Base-by-base conservation (phyloP, 2,888 invertebrate genomes). In the Vanessa cardui region DNA sequence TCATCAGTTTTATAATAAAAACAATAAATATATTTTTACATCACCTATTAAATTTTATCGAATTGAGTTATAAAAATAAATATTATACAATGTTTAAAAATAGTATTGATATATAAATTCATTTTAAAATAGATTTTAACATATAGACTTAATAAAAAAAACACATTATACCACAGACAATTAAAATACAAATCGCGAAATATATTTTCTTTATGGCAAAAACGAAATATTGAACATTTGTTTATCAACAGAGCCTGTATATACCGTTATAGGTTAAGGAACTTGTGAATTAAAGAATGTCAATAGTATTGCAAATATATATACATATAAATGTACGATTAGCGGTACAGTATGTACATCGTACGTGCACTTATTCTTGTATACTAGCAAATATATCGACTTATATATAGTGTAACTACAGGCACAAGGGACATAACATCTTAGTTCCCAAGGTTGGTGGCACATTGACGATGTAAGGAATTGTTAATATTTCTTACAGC, bases 251-350 rank as follows among this genome's bases (percentile, higher is more conserved):
- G 64, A 58, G 52, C 62, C 39, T 62, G 64, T 50, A 39, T 64
- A 49, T 71, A 72, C 74, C 74, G 74, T 73, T 74, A 74, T 66
- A 68, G 72, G 66, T 66, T 61, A 61, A 66, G 15, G 66, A 66
- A 66, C 61, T 61, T 72, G 66, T 63, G 65, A 47, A 26, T 47
- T 47, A 59, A 49, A 63, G 67, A 60, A 46, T 60, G 59, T 59
- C 50, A 50, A 64, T 64, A 64, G 50, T 26, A 26, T 26, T 26
- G 26, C 49, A 18, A 46, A 63, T 20, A 39, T 50, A 47, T 20
- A 47, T 58, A 58, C 31, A 4, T 62, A 54, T 31, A 52, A 21
- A 49, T 56, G 16, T 31, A 56, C 46, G 52, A 64, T 58, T n/a
- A 33, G 52, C 26, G 26, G 12, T 9, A 26, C 26, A 26, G 52